These are phyloP conservation scores for Hydractinia echinata DNA, from an alignment of 30 jellyfish, hydroid and myxozoan genomes.

Conservation along the genomic window DNA sequence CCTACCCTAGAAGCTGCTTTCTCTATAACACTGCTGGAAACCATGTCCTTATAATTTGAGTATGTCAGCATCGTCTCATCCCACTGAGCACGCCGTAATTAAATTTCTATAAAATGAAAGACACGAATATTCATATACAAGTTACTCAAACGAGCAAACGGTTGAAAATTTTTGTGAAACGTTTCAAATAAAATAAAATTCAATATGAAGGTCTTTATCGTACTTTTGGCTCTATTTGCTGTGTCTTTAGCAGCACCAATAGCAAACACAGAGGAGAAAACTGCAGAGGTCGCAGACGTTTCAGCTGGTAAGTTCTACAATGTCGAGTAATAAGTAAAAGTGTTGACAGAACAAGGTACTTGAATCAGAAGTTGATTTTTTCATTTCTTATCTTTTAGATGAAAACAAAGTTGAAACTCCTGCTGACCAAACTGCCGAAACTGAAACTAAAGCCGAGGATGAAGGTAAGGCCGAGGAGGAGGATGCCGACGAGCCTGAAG, in stretches of 20 bases:
- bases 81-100: too few relatives aligned
- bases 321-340: neutral
- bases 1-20: too few relatives aligned
- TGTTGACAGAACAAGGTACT: neutral
- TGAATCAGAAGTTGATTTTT: neutral
- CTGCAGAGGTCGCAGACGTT: conserved; percentile 13
- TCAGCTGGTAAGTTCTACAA: neutral
- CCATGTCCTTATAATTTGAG: too few relatives aligned
- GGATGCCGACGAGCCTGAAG: conserved; percentile 26
- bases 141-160: too few relatives aligned
- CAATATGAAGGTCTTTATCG: conserved; percentile 5
- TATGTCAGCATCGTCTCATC: too few relatives aligned
- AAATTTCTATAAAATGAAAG: too few relatives aligned
- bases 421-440: conserved; percentile 5
- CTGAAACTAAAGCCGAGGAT: neutral
- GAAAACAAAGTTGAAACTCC: neutral
- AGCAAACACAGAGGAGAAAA: neutral
- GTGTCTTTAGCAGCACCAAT: conserved; percentile 17
- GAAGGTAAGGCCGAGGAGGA: conserved; percentile 13
- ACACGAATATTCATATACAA: too few relatives aligned
- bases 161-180: neutral
- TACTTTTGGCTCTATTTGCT: conserved; percentile 5
- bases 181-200: neutral
- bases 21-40: too few relatives aligned
- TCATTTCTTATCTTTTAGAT: neutral